Conservation (phyloP, 2,888 invertebrate species). For the Mongoloraphidia duomilia region DNA sequence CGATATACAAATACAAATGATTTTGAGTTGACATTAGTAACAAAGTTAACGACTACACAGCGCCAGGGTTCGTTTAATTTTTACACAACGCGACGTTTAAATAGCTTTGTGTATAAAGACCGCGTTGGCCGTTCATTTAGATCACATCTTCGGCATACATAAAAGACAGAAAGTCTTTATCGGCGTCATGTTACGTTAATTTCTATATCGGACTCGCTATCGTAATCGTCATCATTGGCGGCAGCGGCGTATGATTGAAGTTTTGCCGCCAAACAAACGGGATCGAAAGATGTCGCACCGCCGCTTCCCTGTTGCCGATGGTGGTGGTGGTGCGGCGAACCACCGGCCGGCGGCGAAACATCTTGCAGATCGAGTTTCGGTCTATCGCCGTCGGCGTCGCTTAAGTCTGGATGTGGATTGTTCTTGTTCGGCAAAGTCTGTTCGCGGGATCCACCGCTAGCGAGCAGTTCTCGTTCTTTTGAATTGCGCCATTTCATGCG, state of each 20-base stretch:
- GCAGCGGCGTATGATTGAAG: slow-evolving; percentile 1
- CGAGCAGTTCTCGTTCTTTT: slow-evolving; percentile 86
- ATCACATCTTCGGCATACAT: too few relatives aligned
- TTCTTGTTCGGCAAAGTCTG: slow-evolving; percentile 93
- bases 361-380: slow-evolving; percentile 46
- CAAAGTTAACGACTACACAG: too few relatives aligned
- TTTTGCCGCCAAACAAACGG: slow-evolving; percentile 5
- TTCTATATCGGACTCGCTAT: slow-evolving; percentile 24
- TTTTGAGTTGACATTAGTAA: too few relatives aligned
- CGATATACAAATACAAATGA: too few relatives aligned
- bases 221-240: slow-evolving; percentile 32
- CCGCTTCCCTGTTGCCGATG: slow-evolving; percentile 16
- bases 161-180: not conserved
- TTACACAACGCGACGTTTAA: too few relatives aligned
- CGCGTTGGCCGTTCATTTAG: too few relatives aligned
- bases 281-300: not conserved
- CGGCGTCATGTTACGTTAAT: slow-evolving; percentile 6
- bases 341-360: slow-evolving; percentile 41
- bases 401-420: slow-evolving; percentile 89
- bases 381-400: slow-evolving; percentile 75
- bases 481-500: slow-evolving; percentile 99
- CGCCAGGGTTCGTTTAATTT: too few relatives aligned
- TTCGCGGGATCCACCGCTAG: slow-evolving; percentile 85
- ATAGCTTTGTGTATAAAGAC: too few relatives aligned
- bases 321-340: slow-evolving; percentile 26